Evolutionary conservation across 2,797 vertebrate species (phyloP).

Genomic region (Schizopygopsis malacanthus): DNA sequence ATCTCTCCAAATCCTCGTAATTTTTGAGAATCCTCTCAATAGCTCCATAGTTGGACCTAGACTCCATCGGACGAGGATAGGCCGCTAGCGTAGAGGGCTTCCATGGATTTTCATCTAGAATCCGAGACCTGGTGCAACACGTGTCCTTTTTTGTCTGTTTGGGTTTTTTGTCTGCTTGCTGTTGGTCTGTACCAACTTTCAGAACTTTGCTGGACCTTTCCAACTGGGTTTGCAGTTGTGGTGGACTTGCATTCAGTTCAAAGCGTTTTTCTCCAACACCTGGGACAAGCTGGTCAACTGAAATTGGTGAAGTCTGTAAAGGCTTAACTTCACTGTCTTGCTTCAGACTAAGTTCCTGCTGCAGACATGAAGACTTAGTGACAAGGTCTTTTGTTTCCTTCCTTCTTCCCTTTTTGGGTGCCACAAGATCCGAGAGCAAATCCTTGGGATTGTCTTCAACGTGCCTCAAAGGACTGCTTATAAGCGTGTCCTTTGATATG

Average conservation of each 20-base stretch:
- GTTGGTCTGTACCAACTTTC: conserved; percentile 59
- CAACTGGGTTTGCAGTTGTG: conserved; percentile 57
- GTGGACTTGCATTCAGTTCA: conserved; percentile 28
- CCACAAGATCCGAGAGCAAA: conserved; percentile 17
- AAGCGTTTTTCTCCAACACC: conserved; percentile 29
- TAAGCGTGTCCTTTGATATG: conserved; percentile 22
- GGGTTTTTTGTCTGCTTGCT: conserved; percentile 55
- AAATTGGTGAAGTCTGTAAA: conserved; percentile 55
- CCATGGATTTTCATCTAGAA: conserved; percentile 87
- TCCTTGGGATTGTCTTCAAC: conserved; percentile 56
- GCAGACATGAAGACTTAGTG: conserved; percentile 52
- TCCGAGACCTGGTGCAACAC: conserved; percentile 71
- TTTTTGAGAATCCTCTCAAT: conserved; percentile 92
- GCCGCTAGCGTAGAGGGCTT: conserved; percentile 90
- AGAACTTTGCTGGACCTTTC: conserved; percentile 64
- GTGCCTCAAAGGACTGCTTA: conserved; percentile 16
- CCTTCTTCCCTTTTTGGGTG: conserved; percentile 20
- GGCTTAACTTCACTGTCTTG: conserved; percentile 59
- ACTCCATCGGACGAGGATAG: conserved; percentile 90
- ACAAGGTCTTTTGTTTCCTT: conserved; percentile 48
- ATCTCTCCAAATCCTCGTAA: conserved; percentile 83
- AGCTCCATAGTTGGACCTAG: conserved; percentile 94
- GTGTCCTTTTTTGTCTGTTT: conserved; percentile 66
- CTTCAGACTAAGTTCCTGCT: conserved; percentile 60
- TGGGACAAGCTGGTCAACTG: conserved; percentile 55